Conservation (phyloP, 2,797 vertebrate genomes). For the Pseudotriccus pelzelni region DNA sequence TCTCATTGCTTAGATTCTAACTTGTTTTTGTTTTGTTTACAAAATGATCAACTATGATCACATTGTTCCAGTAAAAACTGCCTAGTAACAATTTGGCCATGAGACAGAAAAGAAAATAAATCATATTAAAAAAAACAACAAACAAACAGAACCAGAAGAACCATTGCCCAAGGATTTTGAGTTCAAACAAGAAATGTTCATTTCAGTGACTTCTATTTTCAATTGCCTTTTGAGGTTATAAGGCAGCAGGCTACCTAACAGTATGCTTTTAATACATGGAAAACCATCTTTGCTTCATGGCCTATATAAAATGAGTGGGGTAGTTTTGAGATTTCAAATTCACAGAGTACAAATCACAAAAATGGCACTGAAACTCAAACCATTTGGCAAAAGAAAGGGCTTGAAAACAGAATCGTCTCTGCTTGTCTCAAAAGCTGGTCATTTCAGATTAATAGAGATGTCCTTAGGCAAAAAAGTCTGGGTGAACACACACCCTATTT, state of each 20-base stretch:
- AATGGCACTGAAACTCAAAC: neutral
- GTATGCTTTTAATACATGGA: neutral
- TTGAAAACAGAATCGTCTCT: neutral
- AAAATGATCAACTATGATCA: neutral
- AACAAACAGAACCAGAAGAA: neutral
- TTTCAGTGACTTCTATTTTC: neutral
- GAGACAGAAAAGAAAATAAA: neutral
- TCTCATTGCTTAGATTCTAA: neutral
- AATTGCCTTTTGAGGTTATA: neutral
- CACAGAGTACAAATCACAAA: neutral
- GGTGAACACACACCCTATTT: neutral
- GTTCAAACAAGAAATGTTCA: conserved; percentile 13
- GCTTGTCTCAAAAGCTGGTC: neutral
- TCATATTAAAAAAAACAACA: neutral
- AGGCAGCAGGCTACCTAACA: neutral
- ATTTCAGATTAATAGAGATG: neutral
- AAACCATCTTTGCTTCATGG: neutral
- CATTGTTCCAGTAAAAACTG: conserved; percentile 23
- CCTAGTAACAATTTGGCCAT: conserved; percentile 12
- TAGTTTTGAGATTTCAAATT: neutral
- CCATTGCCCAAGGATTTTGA: neutral
- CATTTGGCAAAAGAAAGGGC: neutral
- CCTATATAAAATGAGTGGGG: neutral
- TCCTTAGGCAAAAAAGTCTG: neutral
- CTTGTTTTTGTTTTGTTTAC: neutral